Percentiles rank a stretch among this genome's conserved stretches.
Evolutionary conservation across 2,888 invertebrate species (phyloP).

Genomic region (Phrixothrix hirtus): DNA sequence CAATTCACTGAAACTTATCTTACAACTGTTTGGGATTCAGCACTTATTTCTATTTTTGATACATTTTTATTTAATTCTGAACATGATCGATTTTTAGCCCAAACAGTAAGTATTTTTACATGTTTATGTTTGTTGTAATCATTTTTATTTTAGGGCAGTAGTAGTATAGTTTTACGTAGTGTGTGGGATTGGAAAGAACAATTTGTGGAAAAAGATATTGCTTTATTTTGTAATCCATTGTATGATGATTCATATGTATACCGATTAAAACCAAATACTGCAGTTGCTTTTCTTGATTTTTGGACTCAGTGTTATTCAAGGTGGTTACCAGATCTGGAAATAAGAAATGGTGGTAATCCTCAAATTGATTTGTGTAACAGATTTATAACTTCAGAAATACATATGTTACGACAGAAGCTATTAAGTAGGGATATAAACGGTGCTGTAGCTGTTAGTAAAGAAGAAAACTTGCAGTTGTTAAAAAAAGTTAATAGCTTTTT

Average conservation of each 20-base stretch:
- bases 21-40: slow-evolving; percentile 88
- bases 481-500: slow-evolving; percentile 57
- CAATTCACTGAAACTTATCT: slow-evolving; percentile 92
- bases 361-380: slow-evolving; percentile 62
- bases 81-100: slow-evolving; percentile 72
- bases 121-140: neutral
- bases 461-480: slow-evolving; percentile 49
- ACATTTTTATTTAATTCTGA: slow-evolving; percentile 92
- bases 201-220: slow-evolving; percentile 78
- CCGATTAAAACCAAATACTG: slow-evolving; percentile 58
- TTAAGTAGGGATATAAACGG: slow-evolving; percentile 34
- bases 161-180: slow-evolving; percentile 67
- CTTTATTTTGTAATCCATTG: slow-evolving; percentile 84
- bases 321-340: slow-evolving; percentile 83
- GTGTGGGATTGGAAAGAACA: slow-evolving; percentile 93
- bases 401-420: slow-evolving; percentile 50
- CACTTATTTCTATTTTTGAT: slow-evolving; percentile 86
- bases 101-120: slow-evolving; percentile 58
- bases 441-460: slow-evolving; percentile 42
- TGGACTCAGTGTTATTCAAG: slow-evolving; percentile 92
- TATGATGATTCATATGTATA: slow-evolving; percentile 58
- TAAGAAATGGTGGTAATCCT: slow-evolving; percentile 69
- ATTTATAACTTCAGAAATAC: slow-evolving; percentile 57
- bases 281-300: slow-evolving; percentile 65
- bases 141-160: slow-evolving; percentile 34